These are phyloP conservation scores for Heterodera schachtii DNA, from an alignment of 1,140 invertebrate genomes.

Conservation along the genomic window DNA sequence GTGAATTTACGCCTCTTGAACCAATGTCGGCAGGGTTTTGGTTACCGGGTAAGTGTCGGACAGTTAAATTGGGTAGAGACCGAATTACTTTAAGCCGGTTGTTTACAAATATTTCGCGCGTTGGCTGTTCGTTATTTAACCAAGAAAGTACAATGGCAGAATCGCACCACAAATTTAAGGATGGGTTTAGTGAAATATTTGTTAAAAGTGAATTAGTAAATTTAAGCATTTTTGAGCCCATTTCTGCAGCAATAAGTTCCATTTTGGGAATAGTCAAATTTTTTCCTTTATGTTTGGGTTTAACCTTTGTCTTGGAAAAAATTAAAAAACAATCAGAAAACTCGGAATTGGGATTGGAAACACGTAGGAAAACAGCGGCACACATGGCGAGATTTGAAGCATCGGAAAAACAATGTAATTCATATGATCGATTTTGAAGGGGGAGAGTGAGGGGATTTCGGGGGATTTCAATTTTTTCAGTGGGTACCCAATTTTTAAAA, in stretches of 20 bases:
- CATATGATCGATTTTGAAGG: not conserved
- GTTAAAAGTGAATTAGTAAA: not conserved
- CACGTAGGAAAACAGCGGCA: not conserved
- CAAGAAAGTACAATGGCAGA: not conserved
- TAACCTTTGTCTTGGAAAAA: slow-evolving; percentile 1
- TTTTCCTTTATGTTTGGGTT: not conserved
- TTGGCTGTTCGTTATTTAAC: slow-evolving; percentile 64
- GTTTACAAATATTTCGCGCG: too few relatives aligned
- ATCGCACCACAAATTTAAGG: not conserved
- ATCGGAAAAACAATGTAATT: slow-evolving; percentile 12
- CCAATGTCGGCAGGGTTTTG: too few relatives aligned
- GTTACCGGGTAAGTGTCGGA: too few relatives aligned
- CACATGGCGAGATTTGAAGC: not conserved
- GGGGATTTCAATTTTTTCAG: not conserved
- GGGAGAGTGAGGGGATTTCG: not conserved
- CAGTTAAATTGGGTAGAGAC: too few relatives aligned
- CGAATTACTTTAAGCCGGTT: too few relatives aligned
- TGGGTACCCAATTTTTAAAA: not conserved
- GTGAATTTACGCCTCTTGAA: too few relatives aligned
- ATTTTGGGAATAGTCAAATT: not conserved
- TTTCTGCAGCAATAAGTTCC: slow-evolving; percentile 8
- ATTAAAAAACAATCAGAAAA: not conserved
- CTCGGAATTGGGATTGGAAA: not conserved
- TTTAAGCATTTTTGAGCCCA: not conserved
- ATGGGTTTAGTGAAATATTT: not conserved